Percentiles rank a stretch among this genome's conserved stretches.
Evolutionary conservation across 1,140 invertebrate species (phyloP).

Genomic region (Caenorhabditis latens): DNA sequence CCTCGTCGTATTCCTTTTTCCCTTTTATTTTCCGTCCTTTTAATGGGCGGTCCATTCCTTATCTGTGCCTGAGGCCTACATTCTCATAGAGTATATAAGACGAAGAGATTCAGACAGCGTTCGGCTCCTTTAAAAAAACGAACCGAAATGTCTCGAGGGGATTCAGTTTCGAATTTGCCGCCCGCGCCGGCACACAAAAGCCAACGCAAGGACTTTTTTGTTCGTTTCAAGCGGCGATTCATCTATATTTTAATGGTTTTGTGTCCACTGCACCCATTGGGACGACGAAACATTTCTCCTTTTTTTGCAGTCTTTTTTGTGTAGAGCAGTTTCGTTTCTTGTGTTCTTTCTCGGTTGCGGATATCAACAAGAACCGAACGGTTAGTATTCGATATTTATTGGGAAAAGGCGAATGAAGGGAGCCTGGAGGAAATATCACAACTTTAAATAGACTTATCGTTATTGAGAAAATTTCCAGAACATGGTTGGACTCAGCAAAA

Average conservation of each 20-base stretch:
- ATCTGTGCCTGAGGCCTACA: conserved; percentile 33
- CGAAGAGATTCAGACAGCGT: conserved; percentile 12
- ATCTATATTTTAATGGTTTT: conserved; percentile 57
- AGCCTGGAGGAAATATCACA: no score
- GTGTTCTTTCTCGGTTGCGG: no score
- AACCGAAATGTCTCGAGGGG: not conserved
- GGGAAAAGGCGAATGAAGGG: no score
- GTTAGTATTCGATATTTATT: no score
- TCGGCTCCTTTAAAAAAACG: conserved; percentile 11
- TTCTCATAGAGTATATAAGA: not conserved
- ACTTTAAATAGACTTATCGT: no score
- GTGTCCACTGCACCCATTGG: conserved; percentile 46
- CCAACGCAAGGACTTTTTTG: not conserved
- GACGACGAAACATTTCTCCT: conserved; percentile 38
- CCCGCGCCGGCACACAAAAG: not conserved
- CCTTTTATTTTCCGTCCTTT: not conserved
- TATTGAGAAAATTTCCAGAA: no score
- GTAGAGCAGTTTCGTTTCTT: no score
- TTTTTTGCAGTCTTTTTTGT: not conserved
- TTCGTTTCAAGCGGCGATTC: conserved; percentile 38
- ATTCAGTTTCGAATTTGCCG: conserved; percentile 56
- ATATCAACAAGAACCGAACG: no score
- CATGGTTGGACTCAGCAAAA: no score
- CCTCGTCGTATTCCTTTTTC: not conserved
- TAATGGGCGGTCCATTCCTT: conserved; percentile 54